Base-by-base conservation (phyloP, 2,113 vertebrate species). In the Cavia aperea region DNA sequence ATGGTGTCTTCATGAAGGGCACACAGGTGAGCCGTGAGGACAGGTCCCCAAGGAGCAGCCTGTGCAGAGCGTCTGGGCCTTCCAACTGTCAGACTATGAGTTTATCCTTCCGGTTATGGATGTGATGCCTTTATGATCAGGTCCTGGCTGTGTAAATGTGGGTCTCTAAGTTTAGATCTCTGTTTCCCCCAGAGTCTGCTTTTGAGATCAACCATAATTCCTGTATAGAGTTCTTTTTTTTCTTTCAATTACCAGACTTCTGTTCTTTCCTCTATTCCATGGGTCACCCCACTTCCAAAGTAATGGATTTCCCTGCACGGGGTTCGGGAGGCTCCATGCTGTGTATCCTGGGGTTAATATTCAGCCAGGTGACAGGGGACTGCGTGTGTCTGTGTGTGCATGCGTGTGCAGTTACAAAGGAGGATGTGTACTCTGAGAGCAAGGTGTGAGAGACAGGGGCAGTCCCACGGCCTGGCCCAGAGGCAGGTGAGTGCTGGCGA, bases 401-500 rank as follows among this genome's bases (percentile, higher is more conserved):
- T 7, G 12, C 23, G 19, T 13, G 19, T 54, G 43, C n/a, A 43
- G n/a, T 75, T 62, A n/a, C 81, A 68, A 24, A 82, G 82, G 86
- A 90, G 62, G 88, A 79, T 49, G 75, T 77, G 33, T 24, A 75
- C 43, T 33, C 66, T 58, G 58, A 88, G 86, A 68, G 72, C 2
- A n/a, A 39, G 46, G 56, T 58, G n/a, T 63, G 81, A 83, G 24
- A 79, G 72, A 63, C 21, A 26, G n/a, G 72, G 63, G 31, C 63
- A 6, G 88, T 60, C 90, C 81, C 77, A 11, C 5, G 51, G 56
- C 84, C 87, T 72, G 66, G 90, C 23, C 21, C 18, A 15, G 24
- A 60, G 77, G 62, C 33, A 90, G 88, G 73, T 62, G 72, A 66
- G 33, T 1, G 56, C 56, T 73, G 68, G 72, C 39, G 60, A 49